Evolutionary conservation across 2,888 invertebrate genomes (phyloP), one percentile per base, ranked within the genome.

Genomic region (Synanthedon andrenaeformis): DNA sequence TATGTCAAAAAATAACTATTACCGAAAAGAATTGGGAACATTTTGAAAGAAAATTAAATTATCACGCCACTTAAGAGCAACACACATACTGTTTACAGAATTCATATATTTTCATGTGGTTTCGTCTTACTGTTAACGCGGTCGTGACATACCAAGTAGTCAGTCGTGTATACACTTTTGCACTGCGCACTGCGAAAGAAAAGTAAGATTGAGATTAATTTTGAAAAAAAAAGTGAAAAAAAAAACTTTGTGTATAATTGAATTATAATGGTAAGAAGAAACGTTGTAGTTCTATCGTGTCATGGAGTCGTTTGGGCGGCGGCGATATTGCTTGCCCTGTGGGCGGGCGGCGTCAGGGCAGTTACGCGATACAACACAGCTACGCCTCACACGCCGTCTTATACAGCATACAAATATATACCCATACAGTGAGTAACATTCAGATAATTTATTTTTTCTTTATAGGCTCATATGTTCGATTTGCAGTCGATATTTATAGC

Each of bases 101-200:
- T 66, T 79, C 67, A 84, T 85, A 73, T 74, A 35, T 10, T 35
- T 73, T 70, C 71, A 74, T 68, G 62, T 58, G 70, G 65, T 77
- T 74, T 76, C 80, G 74, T 74, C 72, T 60, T 67, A 62, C 59
- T 66, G 78, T 79, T 81, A 85, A 79, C 81, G 73, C 70, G 75
- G 71, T 65, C 74, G 74, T 60, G 64, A 62, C 64, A 62, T 63
- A 63, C 65, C 64, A 62, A 60, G 66, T 45, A 57, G 68, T 65
- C 84, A 87, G 85, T 87, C 63, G 70, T 59, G 61, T 63, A 63
- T 62, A 54, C 61, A 70, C 60, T 74, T 59, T 66, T 67, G 62
- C 58, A 62, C 69, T 57, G 79, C 70, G 67, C 74, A 69, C 76
- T 54, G 50, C 53, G 70, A 49, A 13, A 45, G 35, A 35, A 13